A percentile compares a stretch with the other conserved stretches of the same genome.
These are phyloP conservation scores for Pocillopora verrucosa DNA, from an alignment of 64 coral and sea anemone genomes.

Conservation along the genomic window DNA sequence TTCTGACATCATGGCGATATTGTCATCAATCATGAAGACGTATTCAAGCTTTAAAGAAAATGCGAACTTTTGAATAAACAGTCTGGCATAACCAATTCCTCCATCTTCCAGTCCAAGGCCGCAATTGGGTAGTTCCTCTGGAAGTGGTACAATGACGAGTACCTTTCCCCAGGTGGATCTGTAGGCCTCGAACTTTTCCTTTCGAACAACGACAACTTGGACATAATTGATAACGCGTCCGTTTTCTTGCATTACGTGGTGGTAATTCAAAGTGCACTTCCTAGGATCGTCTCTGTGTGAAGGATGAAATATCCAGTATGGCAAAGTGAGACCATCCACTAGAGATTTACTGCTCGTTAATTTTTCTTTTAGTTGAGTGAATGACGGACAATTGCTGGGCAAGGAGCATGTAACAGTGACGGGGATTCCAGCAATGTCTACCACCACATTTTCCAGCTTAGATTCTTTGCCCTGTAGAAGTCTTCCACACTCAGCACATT, in stretches of 20 bases:
- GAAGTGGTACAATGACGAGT: slow-evolving; percentile 41
- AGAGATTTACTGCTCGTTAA: not conserved
- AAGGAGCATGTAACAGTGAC: slow-evolving; percentile 18
- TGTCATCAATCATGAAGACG: slow-evolving; percentile 57
- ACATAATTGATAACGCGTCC: not conserved
- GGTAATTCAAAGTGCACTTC: slow-evolving; percentile 36
- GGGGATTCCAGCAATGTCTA: not conserved
- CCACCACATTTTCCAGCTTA: not conserved
- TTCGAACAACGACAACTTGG: slow-evolving; percentile 47
- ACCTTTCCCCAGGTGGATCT: slow-evolving; percentile 47
- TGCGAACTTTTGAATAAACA: slow-evolving; percentile 59
- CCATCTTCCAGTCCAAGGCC: not conserved
- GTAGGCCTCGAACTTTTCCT: slow-evolving; percentile 20
- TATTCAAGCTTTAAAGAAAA: slow-evolving; percentile 35
- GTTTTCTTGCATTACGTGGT: slow-evolving; percentile 39
- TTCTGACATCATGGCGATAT: slow-evolving; percentile 49
- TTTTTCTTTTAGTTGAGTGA: not conserved
- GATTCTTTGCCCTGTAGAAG: slow-evolving; percentile 12
- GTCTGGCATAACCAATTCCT: slow-evolving; percentile 51
- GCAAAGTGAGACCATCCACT: not conserved
- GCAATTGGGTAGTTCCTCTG: slow-evolving; percentile 27
- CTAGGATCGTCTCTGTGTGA: slow-evolving; percentile 39
- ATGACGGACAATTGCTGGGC: not conserved
- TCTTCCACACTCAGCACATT: slow-evolving; percentile 24
- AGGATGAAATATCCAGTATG: slow-evolving; percentile 45